phyloP scores from a whole-genome alignment of 1,140 invertebrate genomes.

The Triops cancriformis region DNA sequence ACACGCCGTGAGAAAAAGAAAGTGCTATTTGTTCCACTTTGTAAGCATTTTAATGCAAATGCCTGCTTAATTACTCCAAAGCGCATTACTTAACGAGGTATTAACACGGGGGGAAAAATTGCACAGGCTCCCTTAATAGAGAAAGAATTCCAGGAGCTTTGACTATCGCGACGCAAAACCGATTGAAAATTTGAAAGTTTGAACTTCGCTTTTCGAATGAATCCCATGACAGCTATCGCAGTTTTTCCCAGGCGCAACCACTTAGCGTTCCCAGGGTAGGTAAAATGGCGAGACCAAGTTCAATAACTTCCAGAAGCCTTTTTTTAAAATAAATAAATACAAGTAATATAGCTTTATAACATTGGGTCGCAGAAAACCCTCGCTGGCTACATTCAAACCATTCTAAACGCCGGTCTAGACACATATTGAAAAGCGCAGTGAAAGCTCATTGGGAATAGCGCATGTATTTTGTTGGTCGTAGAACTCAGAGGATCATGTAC shows the following conservation, averaged over 20 bases:
- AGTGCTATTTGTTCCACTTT: background rate
- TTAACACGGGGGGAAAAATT: background rate
- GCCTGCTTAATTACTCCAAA: background rate
- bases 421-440: no score
- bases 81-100: background rate
- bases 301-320: background rate
- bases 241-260: background rate
- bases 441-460: no score
- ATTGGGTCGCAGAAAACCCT: no score
- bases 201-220: background rate
- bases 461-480: background rate
- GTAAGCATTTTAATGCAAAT: background rate
- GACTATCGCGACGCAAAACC: background rate
- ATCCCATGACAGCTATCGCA: background rate
- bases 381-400: no score
- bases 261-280: background rate
- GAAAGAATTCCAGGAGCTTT: background rate
- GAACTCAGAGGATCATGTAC: background rate
- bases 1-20: constrained; percentile 5
- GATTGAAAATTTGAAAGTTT: background rate
- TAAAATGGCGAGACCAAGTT: background rate
- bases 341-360: background rate
- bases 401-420: no score
- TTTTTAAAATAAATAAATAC: background rate
- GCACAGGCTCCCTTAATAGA: background rate